Base-by-base conservation (phyloP, 2,888 invertebrate species). In the Sarcophaga rosellei region DNA sequence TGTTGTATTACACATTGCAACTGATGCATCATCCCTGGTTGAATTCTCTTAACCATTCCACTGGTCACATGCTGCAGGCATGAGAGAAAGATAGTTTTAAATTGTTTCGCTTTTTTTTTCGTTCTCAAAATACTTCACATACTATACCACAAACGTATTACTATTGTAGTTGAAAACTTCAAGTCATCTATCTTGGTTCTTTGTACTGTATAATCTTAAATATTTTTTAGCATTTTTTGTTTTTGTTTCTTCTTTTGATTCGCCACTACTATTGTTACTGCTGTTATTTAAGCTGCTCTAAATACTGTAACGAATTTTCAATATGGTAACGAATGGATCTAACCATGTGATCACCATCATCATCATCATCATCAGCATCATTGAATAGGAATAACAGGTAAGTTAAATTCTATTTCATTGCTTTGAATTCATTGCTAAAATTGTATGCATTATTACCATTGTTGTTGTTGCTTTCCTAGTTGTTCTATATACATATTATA, bases 221-320 rank as follows among this genome's bases (percentile, higher is more conserved):
- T 69, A 65, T 73, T 81, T 68, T 57, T 45, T 25, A 45, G 44
- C 1, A 15, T 20, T 17, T 8, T 23, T 23, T 57, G 17, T 35
- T 3, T 44, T 17, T 53, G 4, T 17, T 17, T 53, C 17, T 57
- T 57, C 0, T 66, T n/a, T 66, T 25, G 45, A 20, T 35, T 35
- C 35, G 10, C 35, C 35, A 35, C 10, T 35, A 35, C 68, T 44
- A 45, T 68, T 68, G 53, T 53, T 53, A 17, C 69, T 76, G 68
- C 73, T 79, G 74, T 70, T 85, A 75, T 75, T 82, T 79, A 82
- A 85, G 74, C 69, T 86, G 86, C 83, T 86, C 83, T 87, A 87
- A 85, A 85, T 87, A 85, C 85, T 86, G 86, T 81, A 87, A 86
- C 88, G 84, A 88, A 88, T 87, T 88, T 80, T 83, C 88, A 88